A percentile compares a stretch with the other conserved stretches of the same genome.
phyloP scores from a whole-genome alignment of 2,888 invertebrate species.

The Perithous albicinctus region DNA sequence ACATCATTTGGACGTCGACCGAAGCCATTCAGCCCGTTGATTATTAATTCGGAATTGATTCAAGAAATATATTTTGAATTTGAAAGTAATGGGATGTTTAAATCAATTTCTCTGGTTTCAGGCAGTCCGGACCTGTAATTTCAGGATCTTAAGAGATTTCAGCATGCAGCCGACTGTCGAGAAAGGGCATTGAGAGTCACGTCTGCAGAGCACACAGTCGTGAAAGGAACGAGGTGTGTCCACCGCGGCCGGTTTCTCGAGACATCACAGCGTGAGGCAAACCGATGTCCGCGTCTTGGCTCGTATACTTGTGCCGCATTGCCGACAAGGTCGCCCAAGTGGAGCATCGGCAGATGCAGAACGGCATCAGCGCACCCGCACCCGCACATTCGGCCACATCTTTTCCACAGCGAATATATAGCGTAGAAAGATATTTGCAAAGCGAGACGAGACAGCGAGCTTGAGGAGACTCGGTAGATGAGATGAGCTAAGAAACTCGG shows the following conservation, averaged over 20 bases:
- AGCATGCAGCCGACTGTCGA: neutral
- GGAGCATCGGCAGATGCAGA: slow-evolving; percentile 56
- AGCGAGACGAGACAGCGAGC: neutral
- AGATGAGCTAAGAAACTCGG: slow-evolving; percentile 1
- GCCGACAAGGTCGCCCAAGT: slow-evolving; percentile 70
- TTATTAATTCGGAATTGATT: no score
- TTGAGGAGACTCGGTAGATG: neutral
- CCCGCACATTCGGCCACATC: slow-evolving; percentile 14
- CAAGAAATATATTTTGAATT: no score
- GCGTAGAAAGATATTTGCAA: neutral
- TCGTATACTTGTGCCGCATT: slow-evolving; percentile 69
- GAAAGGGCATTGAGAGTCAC: neutral
- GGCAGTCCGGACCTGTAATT: neutral
- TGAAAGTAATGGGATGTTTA: no score
- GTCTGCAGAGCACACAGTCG: no score
- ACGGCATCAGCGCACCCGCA: no score
- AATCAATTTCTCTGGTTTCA: no score
- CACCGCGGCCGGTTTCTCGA: slow-evolving; percentile 19
- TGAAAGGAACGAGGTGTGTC: slow-evolving; percentile 1
- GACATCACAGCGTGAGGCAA: slow-evolving; percentile 25
- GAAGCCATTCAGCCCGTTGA: no score
- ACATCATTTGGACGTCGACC: no score
- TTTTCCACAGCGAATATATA: slow-evolving; percentile 4
- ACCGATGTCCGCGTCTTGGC: slow-evolving; percentile 66
- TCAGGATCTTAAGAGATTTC: neutral